Conservation (phyloP, 2,888 invertebrate genomes). For the Saturnia japonica region DNA sequence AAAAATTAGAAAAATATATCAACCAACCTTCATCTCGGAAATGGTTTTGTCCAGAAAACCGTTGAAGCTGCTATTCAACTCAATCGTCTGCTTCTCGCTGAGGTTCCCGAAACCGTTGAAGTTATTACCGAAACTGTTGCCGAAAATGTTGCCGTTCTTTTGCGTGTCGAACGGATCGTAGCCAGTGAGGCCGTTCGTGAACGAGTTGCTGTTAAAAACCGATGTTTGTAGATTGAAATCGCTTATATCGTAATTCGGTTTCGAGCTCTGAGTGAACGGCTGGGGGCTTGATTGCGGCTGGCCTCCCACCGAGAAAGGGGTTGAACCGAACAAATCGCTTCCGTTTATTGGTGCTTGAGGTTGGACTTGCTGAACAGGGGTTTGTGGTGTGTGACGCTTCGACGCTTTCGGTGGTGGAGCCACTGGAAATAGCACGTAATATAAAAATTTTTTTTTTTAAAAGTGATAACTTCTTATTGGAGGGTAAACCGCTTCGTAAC, state of each 20-base stretch:
- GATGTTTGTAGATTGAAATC: slow-evolving; percentile 75
- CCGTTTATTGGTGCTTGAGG: slow-evolving; percentile 60
- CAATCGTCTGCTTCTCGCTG: slow-evolving; percentile 74
- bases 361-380: slow-evolving; percentile 35
- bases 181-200: slow-evolving; percentile 71
- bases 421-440: slow-evolving; percentile 82
- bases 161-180: slow-evolving; percentile 94
- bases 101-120: slow-evolving; percentile 76
- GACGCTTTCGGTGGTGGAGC: slow-evolving; percentile 93
- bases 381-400: slow-evolving; percentile 70
- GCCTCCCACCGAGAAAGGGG: slow-evolving; percentile 85
- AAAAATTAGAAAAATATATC: slow-evolving; percentile 22
- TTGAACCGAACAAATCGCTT: slow-evolving; percentile 90
- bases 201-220: slow-evolving; percentile 65
- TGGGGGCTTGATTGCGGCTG: slow-evolving; percentile 34
- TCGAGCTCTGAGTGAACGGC: slow-evolving; percentile 46
- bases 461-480: too few species aligned
- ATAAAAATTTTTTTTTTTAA: background rate
- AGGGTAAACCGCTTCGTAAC: too few species aligned
- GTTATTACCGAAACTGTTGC: slow-evolving; percentile 62
- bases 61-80: slow-evolving; percentile 84
- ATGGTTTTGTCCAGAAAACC: slow-evolving; percentile 91
- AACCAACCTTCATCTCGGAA: slow-evolving; percentile 91
- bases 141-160: slow-evolving; percentile 77
- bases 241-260: slow-evolving; percentile 74